Evolutionary conservation across 2,888 invertebrate species (phyloP), one percentile per base, ranked within the genome.

Genomic region (Sphecodes monilicornis): DNA sequence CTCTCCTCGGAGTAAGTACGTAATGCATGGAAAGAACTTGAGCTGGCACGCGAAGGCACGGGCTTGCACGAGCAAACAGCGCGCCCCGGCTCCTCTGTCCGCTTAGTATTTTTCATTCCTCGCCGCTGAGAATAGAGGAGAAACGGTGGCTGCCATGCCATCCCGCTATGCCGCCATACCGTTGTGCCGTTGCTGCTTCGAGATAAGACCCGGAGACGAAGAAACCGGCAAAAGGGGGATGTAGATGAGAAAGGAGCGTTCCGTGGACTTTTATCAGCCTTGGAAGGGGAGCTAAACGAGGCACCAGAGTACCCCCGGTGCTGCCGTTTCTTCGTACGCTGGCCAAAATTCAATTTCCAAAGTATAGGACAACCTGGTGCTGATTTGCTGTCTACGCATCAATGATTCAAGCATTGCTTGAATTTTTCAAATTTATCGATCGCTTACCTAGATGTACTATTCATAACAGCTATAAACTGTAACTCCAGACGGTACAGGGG

Each of bases 171-270:
- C 43, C 16, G 76, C 39, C 46, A 39, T 39, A 11, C 41, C 10
- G 50, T 22, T 50, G 22, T 50, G 43, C 54, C 41, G 46, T 6
- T 16, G 36, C 26, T 50, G 39, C 29, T 32, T 18, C 64, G 29
- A 29, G 70, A 66, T 57, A 78, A 71, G 64, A 60, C 64, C 64
- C 29, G 72, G 75, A 64, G 77, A 84, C 29, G 72, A 75, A 64
- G 77, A 84, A 80, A 80, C 80, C 54, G 72, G 43, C 76, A 57
- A 71, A 60, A 84, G 70, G 78, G 72, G 88, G 83, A 90, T 90
- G 88, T 86, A 87, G 89, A 86, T 86, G 82, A 84, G 81, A 78
- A 78, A 79, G 80, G 73, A 69, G 80, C 80, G 86, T 77, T 82
- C 88, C 85, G 73, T 82, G 78, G 80, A 80, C 79, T 70, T 85